Evolutionary conservation across 2,888 invertebrate species (phyloP), one percentile per base, ranked within the genome.

Genomic region (Prosopocoilus inquinatus): DNA sequence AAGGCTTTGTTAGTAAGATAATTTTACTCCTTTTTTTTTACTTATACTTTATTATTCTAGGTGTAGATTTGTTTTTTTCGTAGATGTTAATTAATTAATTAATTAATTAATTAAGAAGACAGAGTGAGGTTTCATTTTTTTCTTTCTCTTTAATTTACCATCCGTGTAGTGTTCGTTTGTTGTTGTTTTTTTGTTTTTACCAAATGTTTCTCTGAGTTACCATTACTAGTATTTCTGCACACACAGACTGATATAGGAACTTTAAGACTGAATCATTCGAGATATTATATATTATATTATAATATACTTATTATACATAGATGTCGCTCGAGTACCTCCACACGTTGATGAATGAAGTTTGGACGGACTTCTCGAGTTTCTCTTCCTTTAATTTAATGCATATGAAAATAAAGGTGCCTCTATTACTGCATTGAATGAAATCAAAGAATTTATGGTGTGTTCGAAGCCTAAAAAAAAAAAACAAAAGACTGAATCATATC

Each of bases 181-280:
- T 46, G 39, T 28, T 39, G 33, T 50, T 16, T 15, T 55, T 33
- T 50, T 45, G 45, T 48, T 50, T 47, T 45, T 45, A 47, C 47
- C 57, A 35, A 47, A 46, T 59, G 49, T 54, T 39, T 55, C 20
- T 28, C 43, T 60, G 48, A 54, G 57, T 57, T 54, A 54, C 53
- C 51, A 59, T 47, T 33, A 36, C 12, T 35, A 9, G 33, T 47
- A 47, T 47, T 33, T 47, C 13, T 49, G 11, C 47, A 53, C 39
- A 53, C 39, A 32, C 53, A 47, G 53, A 53, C 53, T 53, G 53
- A 53, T 53, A 53, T 46, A 55, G 51, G 52, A 51, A 49, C 59
- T 58, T 53, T 55, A 49, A 50, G 55, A 59, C 50, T 53, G 53
- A 53, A 13, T 47, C 32, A 16, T 41, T 13, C 41, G 41, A 41